phyloP scores from a whole-genome alignment of 2,888 invertebrate species.

The Chymomyza caudatula region DNA sequence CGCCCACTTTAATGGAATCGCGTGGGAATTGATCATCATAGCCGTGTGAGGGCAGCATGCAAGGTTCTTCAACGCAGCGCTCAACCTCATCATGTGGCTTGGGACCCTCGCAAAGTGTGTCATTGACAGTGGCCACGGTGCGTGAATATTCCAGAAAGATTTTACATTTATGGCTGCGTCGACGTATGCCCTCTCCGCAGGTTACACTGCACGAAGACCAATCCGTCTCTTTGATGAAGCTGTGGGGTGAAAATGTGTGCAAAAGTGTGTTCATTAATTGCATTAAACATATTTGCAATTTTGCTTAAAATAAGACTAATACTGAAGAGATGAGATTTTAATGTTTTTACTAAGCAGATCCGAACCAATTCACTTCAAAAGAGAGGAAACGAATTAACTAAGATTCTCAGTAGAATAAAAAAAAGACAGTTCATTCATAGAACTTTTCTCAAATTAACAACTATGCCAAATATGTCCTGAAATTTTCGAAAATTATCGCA shows the following conservation, averaged over 20 bases:
- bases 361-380: no score
- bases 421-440: no score
- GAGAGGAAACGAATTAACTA: no score
- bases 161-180: constrained; percentile 94
- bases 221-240: constrained; percentile 91
- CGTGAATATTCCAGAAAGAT: constrained; percentile 95
- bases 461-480: no score
- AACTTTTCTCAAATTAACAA: no score
- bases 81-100: constrained; percentile 91
- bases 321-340: no score
- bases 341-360: no score
- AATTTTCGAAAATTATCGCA: no score
- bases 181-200: constrained; percentile 93
- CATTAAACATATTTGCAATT: not conserved
- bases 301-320: not conserved
- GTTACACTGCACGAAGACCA: constrained; percentile 96
- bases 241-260: constrained; percentile 75
- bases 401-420: no score
- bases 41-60: constrained; percentile 83
- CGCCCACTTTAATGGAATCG: constrained; percentile 82
- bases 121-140: constrained; percentile 91
- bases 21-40: constrained; percentile 77
- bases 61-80: constrained; percentile 88
- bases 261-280: not conserved
- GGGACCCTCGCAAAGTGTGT: constrained; percentile 90